phyloP scores from a whole-genome alignment of 2,797 vertebrate species.

The Merluccius polli region DNA sequence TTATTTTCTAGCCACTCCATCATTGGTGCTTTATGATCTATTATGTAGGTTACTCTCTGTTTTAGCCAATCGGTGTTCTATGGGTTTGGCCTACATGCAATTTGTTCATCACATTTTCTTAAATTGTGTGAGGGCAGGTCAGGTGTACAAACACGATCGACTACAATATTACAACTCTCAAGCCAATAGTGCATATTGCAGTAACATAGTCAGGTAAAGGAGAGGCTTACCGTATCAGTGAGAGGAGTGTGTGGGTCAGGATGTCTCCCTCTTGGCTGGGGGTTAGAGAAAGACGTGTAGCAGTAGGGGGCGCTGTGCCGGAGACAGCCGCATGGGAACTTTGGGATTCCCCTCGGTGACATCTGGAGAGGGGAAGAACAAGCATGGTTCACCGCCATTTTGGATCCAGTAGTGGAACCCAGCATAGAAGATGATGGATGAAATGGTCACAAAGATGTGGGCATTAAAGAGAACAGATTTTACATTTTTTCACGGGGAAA shows the following conservation, averaged over 20 bases:
- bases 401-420: background rate
- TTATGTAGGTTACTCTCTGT: background rate
- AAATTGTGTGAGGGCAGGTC: background rate
- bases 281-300: background rate
- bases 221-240: constrained; percentile 58
- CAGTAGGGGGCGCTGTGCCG: background rate
- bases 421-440: too few relatives aligned
- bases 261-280: constrained; percentile 46
- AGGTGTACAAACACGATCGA: background rate
- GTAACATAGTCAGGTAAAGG: background rate
- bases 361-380: background rate
- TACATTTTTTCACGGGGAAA: background rate
- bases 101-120: background rate
- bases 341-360: background rate
- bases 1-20: background rate
- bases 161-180: background rate
- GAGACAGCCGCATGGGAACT: background rate
- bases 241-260: constrained; percentile 42
- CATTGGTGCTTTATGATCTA: background rate
- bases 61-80: background rate
- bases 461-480: background rate
- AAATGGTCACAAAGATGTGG: background rate
- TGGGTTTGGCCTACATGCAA: background rate
- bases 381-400: background rate
- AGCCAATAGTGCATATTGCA: too few relatives aligned